phyloP scores from a whole-genome alignment of 2,113 vertebrate species.

The Nyctibius bracteatus region DNA sequence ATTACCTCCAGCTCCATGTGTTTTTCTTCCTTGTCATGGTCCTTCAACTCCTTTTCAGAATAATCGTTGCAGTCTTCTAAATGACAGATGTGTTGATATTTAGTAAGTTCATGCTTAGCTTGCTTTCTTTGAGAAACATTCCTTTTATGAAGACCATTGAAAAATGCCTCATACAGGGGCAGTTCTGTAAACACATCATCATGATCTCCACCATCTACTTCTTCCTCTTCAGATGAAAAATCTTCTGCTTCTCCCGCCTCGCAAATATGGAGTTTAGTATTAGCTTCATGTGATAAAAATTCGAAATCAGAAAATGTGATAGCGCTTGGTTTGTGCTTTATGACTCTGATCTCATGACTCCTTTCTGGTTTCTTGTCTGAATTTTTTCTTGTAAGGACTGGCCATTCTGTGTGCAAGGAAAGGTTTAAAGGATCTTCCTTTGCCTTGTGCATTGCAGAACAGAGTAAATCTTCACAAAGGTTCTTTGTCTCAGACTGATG shows the following conservation, averaged over 20 bases:
- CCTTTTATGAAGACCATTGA: constrained; percentile 15
- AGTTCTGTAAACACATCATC: constrained; percentile 68
- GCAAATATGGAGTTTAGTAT: neutral
- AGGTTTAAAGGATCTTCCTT: neutral
- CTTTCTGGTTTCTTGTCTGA: neutral
- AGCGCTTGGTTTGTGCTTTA: constrained; percentile 75
- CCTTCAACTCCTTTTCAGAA: constrained; percentile 23
- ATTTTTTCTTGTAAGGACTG: neutral
- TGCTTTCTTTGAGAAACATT: constrained; percentile 38
- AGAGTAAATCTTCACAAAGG: neutral
- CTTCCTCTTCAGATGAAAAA: constrained; percentile 66
- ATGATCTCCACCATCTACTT: constrained; percentile 23
- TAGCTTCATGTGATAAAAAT: neutral
- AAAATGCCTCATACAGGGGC: constrained; percentile 19
- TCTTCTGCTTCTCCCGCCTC: constrained; percentile 60
- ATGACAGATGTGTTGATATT: neutral
- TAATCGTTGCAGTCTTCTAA: neutral
- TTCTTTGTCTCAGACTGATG: neutral
- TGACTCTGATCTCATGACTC: constrained; percentile 56
- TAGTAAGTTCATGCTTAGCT: constrained; percentile 23
- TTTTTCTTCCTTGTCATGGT: constrained; percentile 59
- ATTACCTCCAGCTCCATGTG: constrained; percentile 69
- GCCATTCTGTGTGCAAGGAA: neutral
- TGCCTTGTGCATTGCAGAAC: neutral
- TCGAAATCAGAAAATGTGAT: constrained; percentile 75